Evolutionary conservation across 2,888 invertebrate species (phyloP), one percentile per base, ranked within the genome.

Genomic region (Pristionchus arcanus): DNA sequence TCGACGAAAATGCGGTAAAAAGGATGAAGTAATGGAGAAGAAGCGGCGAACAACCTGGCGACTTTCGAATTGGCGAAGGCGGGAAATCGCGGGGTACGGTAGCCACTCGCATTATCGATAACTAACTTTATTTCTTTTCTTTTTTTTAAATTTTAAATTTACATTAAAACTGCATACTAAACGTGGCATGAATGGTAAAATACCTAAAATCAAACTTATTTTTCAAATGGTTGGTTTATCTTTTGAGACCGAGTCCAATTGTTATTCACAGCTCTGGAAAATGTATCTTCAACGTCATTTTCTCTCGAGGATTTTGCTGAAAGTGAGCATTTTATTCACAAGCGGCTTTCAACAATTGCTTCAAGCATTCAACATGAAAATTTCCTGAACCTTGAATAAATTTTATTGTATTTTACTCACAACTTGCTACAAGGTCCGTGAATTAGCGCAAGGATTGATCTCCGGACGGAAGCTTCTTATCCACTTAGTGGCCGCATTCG

Each of bases 401-500:
- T n/a, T n/a, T n/a, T n/a, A n/a, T n/a, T n/a, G 42, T 9, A 11
- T 19, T 37, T 77, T 37, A 9, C 37, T 77, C 77, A n/a, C 77
- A 53, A 13, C 49, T 53, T n/a, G 49, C 55, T 55, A 55, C 16
- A 55, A 19, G 19, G 55, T 21, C 16, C 55, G 21, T 21, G 55
- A 55, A 55, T 55, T 55, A 16, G 19, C 16, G 55, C 16, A 1
- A 55, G 21, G 19, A 55, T 55, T 55, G 25, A 25, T 34, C 42
- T 81, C 37, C 25, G 31, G 55, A 16, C 55, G 55, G 21, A 25
- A 15, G 25, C 49, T 77, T 49, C 21, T 81, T 53, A 81, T 81
- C 81, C 81, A 81, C 49, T 81, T 81, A 81, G 81, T 77, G 74
- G 66, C 42, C 71, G 31, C 71, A 71, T 71, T 71, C 71, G 71